Conservation (phyloP, 1,140 invertebrate genomes). For the Phocides pigmalion region DNA sequence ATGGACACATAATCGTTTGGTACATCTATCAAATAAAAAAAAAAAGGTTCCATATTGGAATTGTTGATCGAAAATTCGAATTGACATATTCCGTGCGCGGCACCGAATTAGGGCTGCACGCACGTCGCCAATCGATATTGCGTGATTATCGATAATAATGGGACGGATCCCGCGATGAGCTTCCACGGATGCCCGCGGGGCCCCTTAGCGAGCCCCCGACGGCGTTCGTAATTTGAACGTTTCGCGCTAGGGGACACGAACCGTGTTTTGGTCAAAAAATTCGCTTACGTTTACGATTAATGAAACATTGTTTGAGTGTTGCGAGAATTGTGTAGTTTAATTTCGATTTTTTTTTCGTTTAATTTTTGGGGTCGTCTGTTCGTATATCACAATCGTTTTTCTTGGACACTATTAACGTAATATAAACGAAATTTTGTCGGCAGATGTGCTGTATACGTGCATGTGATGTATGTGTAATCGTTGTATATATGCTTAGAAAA, state of each 20-base stretch:
- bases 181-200: slow-evolving; percentile 47
- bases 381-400: no score
- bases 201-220: slow-evolving; percentile 45
- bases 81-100: slow-evolving; percentile 41
- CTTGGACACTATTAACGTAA: no score
- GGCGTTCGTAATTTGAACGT: slow-evolving; percentile 36
- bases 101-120: slow-evolving; percentile 72
- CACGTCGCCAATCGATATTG: slow-evolving; percentile 75
- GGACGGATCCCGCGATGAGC: slow-evolving; percentile 41
- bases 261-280: slow-evolving; percentile 32
- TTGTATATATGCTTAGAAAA: no score
- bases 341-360: no score
- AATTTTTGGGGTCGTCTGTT: no score
- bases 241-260: slow-evolving; percentile 44
- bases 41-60: no score
- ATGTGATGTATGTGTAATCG: no score
- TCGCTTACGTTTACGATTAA: not conserved
- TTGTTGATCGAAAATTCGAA: slow-evolving; percentile 25
- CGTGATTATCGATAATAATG: slow-evolving; percentile 79
- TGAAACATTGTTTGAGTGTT: not conserved
- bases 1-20: no score
- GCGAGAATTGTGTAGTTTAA: no score
- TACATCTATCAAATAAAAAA: no score
- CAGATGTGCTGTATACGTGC: no score
- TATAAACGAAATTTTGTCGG: no score